Percentiles rank a stretch among this genome's conserved stretches.
Evolutionary conservation across 2,113 vertebrate genomes (phyloP).

Genomic region (Amphiprion percula): DNA sequence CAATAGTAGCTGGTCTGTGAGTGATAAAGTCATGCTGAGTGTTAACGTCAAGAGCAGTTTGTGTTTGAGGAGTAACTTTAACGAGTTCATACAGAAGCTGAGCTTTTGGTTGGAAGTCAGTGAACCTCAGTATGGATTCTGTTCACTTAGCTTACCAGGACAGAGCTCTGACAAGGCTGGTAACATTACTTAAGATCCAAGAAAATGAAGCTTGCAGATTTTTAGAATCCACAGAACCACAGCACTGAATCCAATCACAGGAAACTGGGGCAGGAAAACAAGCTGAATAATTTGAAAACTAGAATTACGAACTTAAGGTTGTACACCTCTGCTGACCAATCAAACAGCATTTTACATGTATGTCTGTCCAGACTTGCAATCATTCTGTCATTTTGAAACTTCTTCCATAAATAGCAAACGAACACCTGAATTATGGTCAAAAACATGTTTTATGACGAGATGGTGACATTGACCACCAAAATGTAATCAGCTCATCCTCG

Average conservation of each 20-base stretch:
- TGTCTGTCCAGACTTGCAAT: too few relatives aligned
- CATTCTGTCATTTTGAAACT: too few relatives aligned
- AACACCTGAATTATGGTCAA: too few relatives aligned
- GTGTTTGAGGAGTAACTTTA: slow-evolving; percentile 36
- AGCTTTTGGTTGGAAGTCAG: not conserved
- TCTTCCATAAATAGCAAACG: too few relatives aligned
- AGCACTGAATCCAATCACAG: slow-evolving; percentile 3
- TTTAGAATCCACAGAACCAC: not conserved
- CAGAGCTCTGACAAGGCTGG: not conserved
- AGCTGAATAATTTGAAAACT: too few relatives aligned
- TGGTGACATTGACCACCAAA: too few relatives aligned
- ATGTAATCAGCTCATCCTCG: too few relatives aligned
- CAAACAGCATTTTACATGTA: too few relatives aligned
- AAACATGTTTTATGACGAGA: too few relatives aligned
- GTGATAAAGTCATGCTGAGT: slow-evolving; percentile 62
- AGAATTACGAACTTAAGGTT: too few relatives aligned
- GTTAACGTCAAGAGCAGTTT: slow-evolving; percentile 55
- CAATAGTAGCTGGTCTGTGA: slow-evolving; percentile 51
- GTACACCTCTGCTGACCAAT: too few relatives aligned
- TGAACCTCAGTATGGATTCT: slow-evolving; percentile 2
- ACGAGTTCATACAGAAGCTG: slow-evolving; percentile 20
- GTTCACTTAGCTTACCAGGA: not conserved
- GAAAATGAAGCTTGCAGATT: slow-evolving; percentile 1
- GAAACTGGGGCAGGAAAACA: slow-evolving; percentile 1
- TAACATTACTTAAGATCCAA: slow-evolving; percentile 1